Evolutionary conservation across 2,113 vertebrate genomes (phyloP), one percentile per base, ranked within the genome.

Genomic region (Fukomys damarensis): DNA sequence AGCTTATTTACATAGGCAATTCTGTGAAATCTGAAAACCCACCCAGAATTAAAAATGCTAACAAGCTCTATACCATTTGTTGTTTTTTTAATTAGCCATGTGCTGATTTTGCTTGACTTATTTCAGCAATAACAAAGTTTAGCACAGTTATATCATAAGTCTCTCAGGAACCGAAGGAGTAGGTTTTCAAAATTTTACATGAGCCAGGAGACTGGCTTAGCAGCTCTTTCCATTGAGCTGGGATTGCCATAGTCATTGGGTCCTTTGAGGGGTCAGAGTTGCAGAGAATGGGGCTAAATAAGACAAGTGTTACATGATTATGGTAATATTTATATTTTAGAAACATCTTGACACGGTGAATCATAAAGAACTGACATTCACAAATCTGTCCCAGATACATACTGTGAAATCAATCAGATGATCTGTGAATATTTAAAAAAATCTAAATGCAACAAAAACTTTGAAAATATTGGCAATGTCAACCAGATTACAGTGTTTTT

Each of bases 41-140:
- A 2, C 94, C 80, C 80, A 93, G 90, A 97, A 93, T 95, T 96
- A 86, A 96, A 89, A 97, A 95, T 96, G 68, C 68, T 95, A 95
- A 84, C 83, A 82, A 94, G 97, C 80, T 95, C 86, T 94, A 89
- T 96, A 96, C 94, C 97, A 97, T 96, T 97, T 98, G 95, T 35
- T 93, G 93, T 96, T 97, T 89, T 90, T 49, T 93, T 95, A 97
- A 96, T 96, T 90, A 98, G 84, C 92, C 83, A 65, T 96, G 92
- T 97, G 90, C 84, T 54, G 28, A 90, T 95, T 95, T 94, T 96
- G 70, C 68, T 98, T 76, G 74, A 92, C 79, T 94, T 96, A 77
- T 46, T 95, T 98, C 14, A 43, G 86, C 89, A 97, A 54, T 93
- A 94, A 94, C 65, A 86, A 96, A 88, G 28, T 93, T 93, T 95